phyloP scores from a whole-genome alignment of 2,113 vertebrate genomes.

The Mixornis gularis region DNA sequence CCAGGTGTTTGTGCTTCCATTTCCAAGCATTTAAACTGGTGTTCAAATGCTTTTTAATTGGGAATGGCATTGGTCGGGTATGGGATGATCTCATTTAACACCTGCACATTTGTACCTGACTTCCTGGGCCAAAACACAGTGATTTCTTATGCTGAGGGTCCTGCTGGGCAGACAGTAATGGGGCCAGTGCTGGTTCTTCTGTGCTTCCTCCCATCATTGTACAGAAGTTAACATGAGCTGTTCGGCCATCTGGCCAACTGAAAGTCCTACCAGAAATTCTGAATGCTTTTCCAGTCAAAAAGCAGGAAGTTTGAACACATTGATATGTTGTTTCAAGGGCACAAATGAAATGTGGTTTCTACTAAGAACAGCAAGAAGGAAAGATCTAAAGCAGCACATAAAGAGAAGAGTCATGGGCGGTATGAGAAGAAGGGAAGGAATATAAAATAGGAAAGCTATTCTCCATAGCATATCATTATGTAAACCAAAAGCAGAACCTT shows the following conservation, averaged over 20 bases:
- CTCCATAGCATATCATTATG: conserved; percentile 17
- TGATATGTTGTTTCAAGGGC: not conserved
- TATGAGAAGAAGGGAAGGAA: not conserved
- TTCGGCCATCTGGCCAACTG: not conserved
- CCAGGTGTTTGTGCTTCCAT: not conserved
- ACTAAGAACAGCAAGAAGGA: not conserved
- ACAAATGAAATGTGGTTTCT: not conserved
- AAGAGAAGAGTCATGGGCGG: not conserved
- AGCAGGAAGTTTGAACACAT: not conserved
- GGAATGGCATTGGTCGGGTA: not conserved
- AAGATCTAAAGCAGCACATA: not conserved
- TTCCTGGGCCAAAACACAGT: not conserved
- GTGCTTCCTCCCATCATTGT: not conserved
- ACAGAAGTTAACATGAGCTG: not conserved
- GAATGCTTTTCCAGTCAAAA: not conserved
- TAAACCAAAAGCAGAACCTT: conserved; percentile 40
- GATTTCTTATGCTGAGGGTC: not conserved
- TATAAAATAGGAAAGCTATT: conserved; percentile 25
- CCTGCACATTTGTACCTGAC: not conserved
- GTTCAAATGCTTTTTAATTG: not conserved
- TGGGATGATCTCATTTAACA: not conserved
- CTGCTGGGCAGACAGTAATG: not conserved
- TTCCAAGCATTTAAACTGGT: not conserved
- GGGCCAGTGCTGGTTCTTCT: not conserved
- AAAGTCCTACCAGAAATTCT: not conserved